Base-by-base conservation (phyloP, 2,113 vertebrate genomes). In the Planiliza haematocheilus region DNA sequence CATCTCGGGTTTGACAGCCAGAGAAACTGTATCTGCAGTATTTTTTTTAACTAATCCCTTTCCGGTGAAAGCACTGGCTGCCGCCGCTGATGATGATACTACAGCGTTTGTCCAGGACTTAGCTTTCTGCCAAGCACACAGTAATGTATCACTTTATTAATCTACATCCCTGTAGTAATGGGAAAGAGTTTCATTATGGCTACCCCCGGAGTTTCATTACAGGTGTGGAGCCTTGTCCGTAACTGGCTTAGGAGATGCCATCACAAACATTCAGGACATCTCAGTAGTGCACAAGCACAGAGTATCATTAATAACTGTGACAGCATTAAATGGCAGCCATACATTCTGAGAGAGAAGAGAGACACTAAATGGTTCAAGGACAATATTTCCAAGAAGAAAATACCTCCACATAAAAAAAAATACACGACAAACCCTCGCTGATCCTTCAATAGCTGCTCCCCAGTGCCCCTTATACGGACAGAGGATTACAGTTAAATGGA, bases 101-200 rank as follows among this genome's bases (percentile, higher is more conserved):
- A 30, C 62, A 59, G 37, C 74, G 57, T 43, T 66, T 56, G 68
- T 45, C 66, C 8, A 1, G 62, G 68, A 70, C 69, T 77, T 65
- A 81, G 51, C 73, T 89, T 59, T 81, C 65, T 77, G 82, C 72
- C 74, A 85, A 87, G 77, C 83, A 85, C 58, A 81, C 43, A 82
- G 77, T 83, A 89, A 91, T 81, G 87, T 74, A 92, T 86, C 74
- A 65, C 90, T 82, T 82, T 72, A 87, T 90, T 88, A 90, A 91
- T 92, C 87, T 88, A 67, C 88, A 91, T 83, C 82, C 79, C 84
- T 70, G 69, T 75, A 80, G 84, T 82, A 85, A 84, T 71, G 56
- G 82, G 48, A 77, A 77, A 71, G 71, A 83, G 77, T 85, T 88
- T 89, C 76, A 88, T 83, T 84, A 79, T 42, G 65, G 81, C 69